These are phyloP conservation scores for Drosophila macrothrix DNA, from an alignment of 2,888 invertebrate genomes.

Conservation along the genomic window DNA sequence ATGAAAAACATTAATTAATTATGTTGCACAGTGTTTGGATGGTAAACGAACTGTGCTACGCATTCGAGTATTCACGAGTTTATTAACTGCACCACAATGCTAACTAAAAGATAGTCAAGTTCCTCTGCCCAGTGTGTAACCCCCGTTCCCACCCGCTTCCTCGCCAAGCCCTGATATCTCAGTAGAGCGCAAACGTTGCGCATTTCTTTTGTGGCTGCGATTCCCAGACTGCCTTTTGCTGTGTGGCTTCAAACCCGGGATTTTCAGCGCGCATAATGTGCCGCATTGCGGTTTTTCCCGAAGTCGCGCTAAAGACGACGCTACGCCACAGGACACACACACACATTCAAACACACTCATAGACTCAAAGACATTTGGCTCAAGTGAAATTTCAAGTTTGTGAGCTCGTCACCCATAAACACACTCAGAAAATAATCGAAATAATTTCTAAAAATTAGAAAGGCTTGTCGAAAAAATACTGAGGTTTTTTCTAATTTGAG, in stretches of 20 bases:
- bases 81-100: slow-evolving; percentile 58
- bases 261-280: slow-evolving; percentile 80
- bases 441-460: background rate
- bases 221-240: slow-evolving; percentile 51
- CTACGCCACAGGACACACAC: slow-evolving; percentile 54
- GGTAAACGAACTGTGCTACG: slow-evolving; percentile 3
- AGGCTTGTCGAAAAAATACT: background rate
- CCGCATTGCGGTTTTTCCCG: slow-evolving; percentile 81
- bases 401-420: slow-evolving; percentile 28
- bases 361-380: slow-evolving; percentile 36
- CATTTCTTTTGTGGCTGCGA: slow-evolving; percentile 70
- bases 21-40: slow-evolving; percentile 21
- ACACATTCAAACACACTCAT: slow-evolving; percentile 17
- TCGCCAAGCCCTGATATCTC: slow-evolving; percentile 16
- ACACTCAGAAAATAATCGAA: background rate
- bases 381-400: slow-evolving; percentile 51
- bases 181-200: slow-evolving; percentile 63
- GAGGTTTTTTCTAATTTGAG: background rate
- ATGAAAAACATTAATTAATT: slow-evolving; percentile 67
- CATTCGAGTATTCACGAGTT: slow-evolving; percentile 21
- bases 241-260: slow-evolving; percentile 64
- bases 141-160: slow-evolving; percentile 5
- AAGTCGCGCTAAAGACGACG: slow-evolving; percentile 61
- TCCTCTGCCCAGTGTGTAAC: slow-evolving; percentile 34
- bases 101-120: slow-evolving; percentile 18